A percentile compares a stretch with the other conserved stretches of the same genome.
Conservation (phyloP, 2,888 invertebrate species). For the Lordiphosa fenestrarum region DNA sequence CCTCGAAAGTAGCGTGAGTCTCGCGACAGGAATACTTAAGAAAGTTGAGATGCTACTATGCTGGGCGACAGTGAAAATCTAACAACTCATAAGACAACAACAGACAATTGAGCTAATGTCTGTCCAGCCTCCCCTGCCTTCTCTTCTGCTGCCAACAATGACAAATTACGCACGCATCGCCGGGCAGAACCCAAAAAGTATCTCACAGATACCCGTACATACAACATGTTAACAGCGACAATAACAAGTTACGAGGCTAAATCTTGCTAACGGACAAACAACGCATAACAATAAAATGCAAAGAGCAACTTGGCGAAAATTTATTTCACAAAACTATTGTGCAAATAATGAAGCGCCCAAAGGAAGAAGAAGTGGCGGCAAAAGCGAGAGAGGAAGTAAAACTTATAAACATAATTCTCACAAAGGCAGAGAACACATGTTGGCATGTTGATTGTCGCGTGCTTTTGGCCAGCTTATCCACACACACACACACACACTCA, state of each 20-base stretch:
- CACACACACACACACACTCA: constrained; percentile 14
- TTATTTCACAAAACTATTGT: constrained; percentile 64
- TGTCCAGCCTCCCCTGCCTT: neutral
- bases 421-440: constrained; percentile 45
- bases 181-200: constrained; percentile 24
- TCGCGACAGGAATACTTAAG: constrained; percentile 13
- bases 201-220: constrained; percentile 24
- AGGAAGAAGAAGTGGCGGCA: constrained; percentile 1
- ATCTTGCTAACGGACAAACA: constrained; percentile 19
- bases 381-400: constrained; percentile 17
- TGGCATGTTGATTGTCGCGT: constrained; percentile 65
- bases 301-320: constrained; percentile 58
- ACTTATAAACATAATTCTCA: constrained; percentile 44
- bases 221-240: constrained; percentile 68
- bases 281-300: constrained; percentile 65
- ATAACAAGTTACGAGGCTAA: constrained; percentile 65
- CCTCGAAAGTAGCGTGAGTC: constrained; percentile 7
- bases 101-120: constrained; percentile 9
- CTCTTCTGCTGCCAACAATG: constrained; percentile 1
- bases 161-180: constrained; percentile 4
- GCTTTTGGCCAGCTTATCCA: constrained; percentile 46
- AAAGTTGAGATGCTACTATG: neutral
- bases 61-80: constrained; percentile 6
- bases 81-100: constrained; percentile 9
- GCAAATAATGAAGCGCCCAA: constrained; percentile 48